Evolutionary conservation across 2,888 invertebrate species (phyloP), one percentile per base, ranked within the genome.

Genomic region (Patella pellucida): DNA sequence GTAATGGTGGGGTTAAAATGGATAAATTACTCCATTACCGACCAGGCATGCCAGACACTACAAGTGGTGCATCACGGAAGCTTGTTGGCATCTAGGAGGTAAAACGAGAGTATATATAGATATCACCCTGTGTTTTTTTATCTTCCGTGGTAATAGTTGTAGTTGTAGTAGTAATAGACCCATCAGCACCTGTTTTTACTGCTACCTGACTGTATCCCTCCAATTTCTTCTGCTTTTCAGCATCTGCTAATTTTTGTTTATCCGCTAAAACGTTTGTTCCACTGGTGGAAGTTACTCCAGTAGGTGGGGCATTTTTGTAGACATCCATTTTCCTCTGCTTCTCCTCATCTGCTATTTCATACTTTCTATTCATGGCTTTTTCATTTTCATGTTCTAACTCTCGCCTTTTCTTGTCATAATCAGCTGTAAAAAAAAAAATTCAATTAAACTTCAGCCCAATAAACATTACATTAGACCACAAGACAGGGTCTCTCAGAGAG

Each of bases 141-240:
- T 16, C 23, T 23, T 11, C 31, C 23, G 3, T 14, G 16, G 73
- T 73, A 67, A 70, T 76, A 68, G 78, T 69, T 5, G 78, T 77
- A 23, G 71, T 69, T 41, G 72, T 56, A 31, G 68, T 78, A 56
- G 68, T 73, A 19, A 68, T 52, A 41, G 67, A 73, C n/a, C 68
- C 76, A 54, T 71, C 78, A 67, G 68, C 72, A 19, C 76, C 74
- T 19, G 71, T 76, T 69, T 71, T 73, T 72, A 74, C 72, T 69
- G 71, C 71, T 11, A 77, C 78, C 56, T 27, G 19, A 62, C 52
- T 75, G 77, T 77, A 88, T 23, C 84, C 78, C 27, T 86, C 85
- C 71, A 89, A 73, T 68, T 88, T 88, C 74, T 87, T 82, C 77
- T 85, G 82, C 76, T 91, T 91, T 52, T 88, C 89, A 27, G 88